Conservation (phyloP, 2,797 vertebrate species). For the Pipistrellus pygmaeus region DNA sequence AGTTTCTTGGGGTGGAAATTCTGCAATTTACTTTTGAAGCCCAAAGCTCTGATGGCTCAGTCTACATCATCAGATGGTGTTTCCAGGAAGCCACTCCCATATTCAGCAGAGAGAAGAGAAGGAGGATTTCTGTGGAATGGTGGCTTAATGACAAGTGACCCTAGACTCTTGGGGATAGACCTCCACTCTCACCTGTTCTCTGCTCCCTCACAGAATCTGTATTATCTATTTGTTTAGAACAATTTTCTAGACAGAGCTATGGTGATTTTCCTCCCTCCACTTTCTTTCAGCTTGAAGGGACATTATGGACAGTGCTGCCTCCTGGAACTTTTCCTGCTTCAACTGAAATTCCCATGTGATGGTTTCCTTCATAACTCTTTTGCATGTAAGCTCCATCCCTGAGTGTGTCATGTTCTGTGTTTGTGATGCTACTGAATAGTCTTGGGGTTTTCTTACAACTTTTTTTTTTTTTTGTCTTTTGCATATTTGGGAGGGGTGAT, state of each 20-base stretch:
- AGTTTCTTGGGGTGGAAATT: background rate
- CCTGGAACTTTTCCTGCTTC: background rate
- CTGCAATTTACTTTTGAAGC: background rate
- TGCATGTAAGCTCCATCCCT: background rate
- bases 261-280: background rate
- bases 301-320: background rate
- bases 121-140: background rate
- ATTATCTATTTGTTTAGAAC: background rate
- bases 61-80: background rate
- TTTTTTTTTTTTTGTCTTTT: background rate
- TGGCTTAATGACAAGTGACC: background rate
- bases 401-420: background rate
- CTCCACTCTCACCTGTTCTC: accelerated
- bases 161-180: accelerated
- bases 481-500: background rate
- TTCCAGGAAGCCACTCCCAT: background rate
- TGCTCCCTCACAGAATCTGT: background rate
- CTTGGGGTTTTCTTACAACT: background rate
- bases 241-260: background rate
- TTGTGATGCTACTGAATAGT: background rate
- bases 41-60: background rate
- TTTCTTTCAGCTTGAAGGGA: background rate
- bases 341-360: background rate
- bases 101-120: background rate
- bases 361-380: background rate